A percentile compares a stretch with the other conserved stretches of the same genome.
Evolutionary conservation across 2,113 vertebrate genomes (phyloP).

Genomic region (Colistium nudipinnis): DNA sequence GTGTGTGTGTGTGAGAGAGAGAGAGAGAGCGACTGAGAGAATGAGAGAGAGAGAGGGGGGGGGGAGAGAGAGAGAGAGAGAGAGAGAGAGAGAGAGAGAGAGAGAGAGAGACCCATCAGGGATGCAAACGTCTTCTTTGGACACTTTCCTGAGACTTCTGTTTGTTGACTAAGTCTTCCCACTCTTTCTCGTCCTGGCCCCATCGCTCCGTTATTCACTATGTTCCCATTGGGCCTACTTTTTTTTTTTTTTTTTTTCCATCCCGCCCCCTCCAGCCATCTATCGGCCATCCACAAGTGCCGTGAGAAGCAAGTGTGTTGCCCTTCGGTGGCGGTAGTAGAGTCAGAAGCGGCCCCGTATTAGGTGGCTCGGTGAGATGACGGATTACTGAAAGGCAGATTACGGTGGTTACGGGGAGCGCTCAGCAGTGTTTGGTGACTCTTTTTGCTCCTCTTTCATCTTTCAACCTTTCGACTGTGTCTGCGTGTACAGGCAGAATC

Average conservation of each 20-base stretch:
- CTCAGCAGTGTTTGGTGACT: neutral
- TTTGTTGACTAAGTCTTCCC: slow-evolving; percentile 59
- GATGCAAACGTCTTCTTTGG: slow-evolving; percentile 9
- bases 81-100: slow-evolving; percentile 1
- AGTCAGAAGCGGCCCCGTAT: slow-evolving; percentile 34
- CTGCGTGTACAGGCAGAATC: neutral
- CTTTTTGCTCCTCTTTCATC: slow-evolving; percentile 19
- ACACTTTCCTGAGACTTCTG: slow-evolving; percentile 45
- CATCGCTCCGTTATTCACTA: slow-evolving; percentile 45
- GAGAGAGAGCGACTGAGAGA: neutral
- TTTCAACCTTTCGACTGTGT: slow-evolving; percentile 8
- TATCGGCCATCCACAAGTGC: slow-evolving; percentile 31
- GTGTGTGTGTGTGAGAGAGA: slow-evolving; percentile 22
- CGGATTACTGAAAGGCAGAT: neutral
- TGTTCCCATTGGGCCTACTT: slow-evolving; percentile 59
- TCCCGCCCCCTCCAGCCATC: slow-evolving; percentile 11
- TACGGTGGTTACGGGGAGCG: neutral
- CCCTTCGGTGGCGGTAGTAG: slow-evolving; percentile 29
- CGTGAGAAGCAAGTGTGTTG: slow-evolving; percentile 19
- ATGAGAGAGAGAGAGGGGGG: too few relatives aligned
- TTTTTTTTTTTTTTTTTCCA: slow-evolving; percentile 41
- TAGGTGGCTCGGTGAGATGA: slow-evolving; percentile 31
- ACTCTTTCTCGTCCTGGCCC: slow-evolving; percentile 27
- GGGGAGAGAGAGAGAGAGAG: neutral
- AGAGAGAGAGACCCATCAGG: slow-evolving; percentile 11